phyloP scores from a whole-genome alignment of 1,140 invertebrate genomes.

The Doryteuthis pealeii region DNA sequence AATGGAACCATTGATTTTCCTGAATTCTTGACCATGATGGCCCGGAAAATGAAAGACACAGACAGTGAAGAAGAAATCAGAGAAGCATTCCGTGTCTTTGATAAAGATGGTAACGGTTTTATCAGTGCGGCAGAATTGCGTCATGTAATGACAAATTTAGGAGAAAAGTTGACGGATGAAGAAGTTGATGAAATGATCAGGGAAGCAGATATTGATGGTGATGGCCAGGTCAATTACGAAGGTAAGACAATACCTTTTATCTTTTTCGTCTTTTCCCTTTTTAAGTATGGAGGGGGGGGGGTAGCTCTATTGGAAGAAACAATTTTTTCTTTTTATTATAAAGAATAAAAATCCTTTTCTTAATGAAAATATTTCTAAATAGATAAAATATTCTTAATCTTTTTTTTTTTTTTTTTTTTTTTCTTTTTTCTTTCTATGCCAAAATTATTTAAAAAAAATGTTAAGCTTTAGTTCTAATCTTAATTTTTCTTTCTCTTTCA shows the following conservation, averaged over 20 bases:
- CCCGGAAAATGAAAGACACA: constrained; percentile 98
- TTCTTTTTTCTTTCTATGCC: too few relatives aligned
- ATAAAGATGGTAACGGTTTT: constrained; percentile 93
- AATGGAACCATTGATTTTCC: constrained; percentile 99
- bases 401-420: too few relatives aligned
- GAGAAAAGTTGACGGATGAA: constrained; percentile 83
- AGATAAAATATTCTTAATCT: too few relatives aligned
- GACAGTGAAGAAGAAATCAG: constrained; percentile 98
- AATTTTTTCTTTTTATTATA: too few relatives aligned
- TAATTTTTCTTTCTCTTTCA: constrained; percentile 10
- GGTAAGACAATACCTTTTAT: constrained; percentile 20
- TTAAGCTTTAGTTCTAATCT: background rate
- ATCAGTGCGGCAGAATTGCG: constrained; percentile 35
- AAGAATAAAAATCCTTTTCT: too few relatives aligned
- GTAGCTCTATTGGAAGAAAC: too few relatives aligned
- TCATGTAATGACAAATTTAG: constrained; percentile 85
- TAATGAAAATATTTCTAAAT: too few relatives aligned
- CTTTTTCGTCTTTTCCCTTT: background rate
- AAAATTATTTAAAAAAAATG: background rate
- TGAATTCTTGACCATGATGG: constrained; percentile 79
- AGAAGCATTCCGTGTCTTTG: constrained; percentile 97
- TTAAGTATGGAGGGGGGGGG: too few relatives aligned
- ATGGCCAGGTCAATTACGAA: constrained; percentile 60
- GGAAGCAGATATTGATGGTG: constrained; percentile 86
- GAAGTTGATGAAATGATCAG: constrained; percentile 93